These are phyloP conservation scores for Brienomyrus brachyistius DNA, from an alignment of 2,113 vertebrate genomes.

Conservation along the genomic window DNA sequence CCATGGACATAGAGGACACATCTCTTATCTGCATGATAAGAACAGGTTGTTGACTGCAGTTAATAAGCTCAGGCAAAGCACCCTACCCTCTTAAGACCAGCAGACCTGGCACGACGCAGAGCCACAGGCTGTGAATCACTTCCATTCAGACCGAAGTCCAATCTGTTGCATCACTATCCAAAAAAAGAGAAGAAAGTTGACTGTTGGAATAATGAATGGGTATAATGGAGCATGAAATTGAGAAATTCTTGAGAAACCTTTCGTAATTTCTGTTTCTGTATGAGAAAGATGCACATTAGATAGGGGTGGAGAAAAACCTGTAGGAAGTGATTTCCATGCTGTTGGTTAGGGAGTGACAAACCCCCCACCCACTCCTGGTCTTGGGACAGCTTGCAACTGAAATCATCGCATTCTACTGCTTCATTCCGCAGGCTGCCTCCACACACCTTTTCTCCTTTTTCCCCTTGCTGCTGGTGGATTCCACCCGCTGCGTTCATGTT, in stretches of 20 bases:
- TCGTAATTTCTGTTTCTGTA: background rate
- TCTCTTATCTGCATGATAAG: background rate
- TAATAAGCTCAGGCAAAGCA: background rate
- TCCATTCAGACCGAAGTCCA: background rate
- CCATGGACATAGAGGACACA: background rate
- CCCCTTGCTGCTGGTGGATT: background rate
- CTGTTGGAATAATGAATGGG: background rate
- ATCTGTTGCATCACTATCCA: background rate
- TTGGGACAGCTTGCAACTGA: slow-evolving; percentile 27
- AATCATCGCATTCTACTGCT: slow-evolving; percentile 1
- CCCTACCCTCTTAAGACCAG: background rate
- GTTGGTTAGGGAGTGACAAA: slow-evolving; percentile 4
- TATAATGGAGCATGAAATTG: background rate
- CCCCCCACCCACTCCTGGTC: slow-evolving; percentile 1
- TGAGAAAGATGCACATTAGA: background rate
- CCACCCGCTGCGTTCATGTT: background rate
- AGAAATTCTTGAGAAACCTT: background rate
- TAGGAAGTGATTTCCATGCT: background rate
- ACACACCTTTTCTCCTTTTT: background rate
- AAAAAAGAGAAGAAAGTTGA: background rate
- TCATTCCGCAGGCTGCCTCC: background rate
- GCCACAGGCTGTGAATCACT: background rate
- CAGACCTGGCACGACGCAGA: background rate
- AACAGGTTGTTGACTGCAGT: background rate
- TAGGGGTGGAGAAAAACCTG: background rate